Conservation (phyloP, 2,797 vertebrate species). For the Saguinus oedipus region DNA sequence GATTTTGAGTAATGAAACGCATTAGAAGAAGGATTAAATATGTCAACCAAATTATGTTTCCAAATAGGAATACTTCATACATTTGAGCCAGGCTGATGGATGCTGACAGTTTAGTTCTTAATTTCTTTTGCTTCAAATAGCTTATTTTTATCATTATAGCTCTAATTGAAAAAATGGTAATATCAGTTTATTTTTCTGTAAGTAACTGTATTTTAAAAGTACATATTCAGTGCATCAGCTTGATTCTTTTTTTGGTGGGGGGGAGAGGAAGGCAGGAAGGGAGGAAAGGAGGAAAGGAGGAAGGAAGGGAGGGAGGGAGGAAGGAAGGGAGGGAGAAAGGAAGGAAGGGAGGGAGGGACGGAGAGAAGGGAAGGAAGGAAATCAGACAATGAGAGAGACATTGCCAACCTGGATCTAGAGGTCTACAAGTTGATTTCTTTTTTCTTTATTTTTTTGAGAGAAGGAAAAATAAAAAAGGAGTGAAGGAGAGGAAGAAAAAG, state of each 20-base stretch:
- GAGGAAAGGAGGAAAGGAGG: no score
- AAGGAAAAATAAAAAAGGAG: no score
- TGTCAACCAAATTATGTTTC: background rate
- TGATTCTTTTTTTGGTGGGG: background rate
- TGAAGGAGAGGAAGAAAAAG: no score
- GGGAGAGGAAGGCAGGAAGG: no score
- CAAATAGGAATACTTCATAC: slow-evolving; percentile 1
- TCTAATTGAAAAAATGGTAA: background rate
- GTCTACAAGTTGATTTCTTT: no score
- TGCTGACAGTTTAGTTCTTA: background rate
- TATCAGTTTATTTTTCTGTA: background rate
- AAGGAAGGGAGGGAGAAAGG: no score
- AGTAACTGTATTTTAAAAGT: slow-evolving; percentile 15
- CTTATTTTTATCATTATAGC: background rate
- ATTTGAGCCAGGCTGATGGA: background rate
- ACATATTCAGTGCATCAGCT: background rate
- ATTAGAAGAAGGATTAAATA: slow-evolving; percentile 7
- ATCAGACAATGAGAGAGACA: no score
- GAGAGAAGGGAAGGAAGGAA: no score
- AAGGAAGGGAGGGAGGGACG: no score
- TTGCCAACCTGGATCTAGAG: no score
- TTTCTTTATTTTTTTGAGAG: no score
- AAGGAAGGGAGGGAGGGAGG: no score
- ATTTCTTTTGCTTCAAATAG: background rate
- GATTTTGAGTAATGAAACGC: slow-evolving; percentile 28